Evolutionary conservation across 2,797 vertebrate genomes (phyloP), one percentile per base, ranked within the genome.

Genomic region (Nasua narica): DNA sequence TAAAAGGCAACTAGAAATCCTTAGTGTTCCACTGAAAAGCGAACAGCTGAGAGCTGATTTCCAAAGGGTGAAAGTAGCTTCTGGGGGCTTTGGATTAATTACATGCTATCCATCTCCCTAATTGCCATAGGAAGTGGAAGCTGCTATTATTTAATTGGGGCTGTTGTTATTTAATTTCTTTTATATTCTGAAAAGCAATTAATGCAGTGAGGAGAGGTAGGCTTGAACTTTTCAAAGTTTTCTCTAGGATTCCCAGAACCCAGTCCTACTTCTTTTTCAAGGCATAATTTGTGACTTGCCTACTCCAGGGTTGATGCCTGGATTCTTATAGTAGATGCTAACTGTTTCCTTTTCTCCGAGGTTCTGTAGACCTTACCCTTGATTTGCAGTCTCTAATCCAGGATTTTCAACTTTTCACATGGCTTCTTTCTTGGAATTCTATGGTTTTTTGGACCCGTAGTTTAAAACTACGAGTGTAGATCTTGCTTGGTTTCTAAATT

Each of bases 151-250:
- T 96, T 98, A 97, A 98, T 97, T 96, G 97, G 58, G 84, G 62
- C 84, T 88, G 94, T 98, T 97, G 93, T 97, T 97, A 95, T 95
- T 98, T 98, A 97, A 97, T 97, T 97, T 97, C 90, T 94, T 97
- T 96, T 94, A 69, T 96, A 97, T 95, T 97, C 88, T 94, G 91
- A 96, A 96, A 95, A 95, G 92, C 92, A 97, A 97, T 97, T 97
- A 97, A 87, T 74, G 70, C 82, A 90, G 9, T 74, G 70, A 90
- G 56, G 72, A 67, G 62, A 96, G 48, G 83, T 25, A 93, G 65
- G 54, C 37, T 92, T 96, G 85, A 79, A 81, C 35, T 48, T 91
- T 76, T 84, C 60, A 70, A 82, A 72, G 82, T 72, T 92, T 95
- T 79, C 72, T 48, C 23, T 70, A 27, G 25, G n/a, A n/a, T 91